phyloP scores from a whole-genome alignment of 2,797 vertebrate species.

The Arnoldichthys spilopterus region DNA sequence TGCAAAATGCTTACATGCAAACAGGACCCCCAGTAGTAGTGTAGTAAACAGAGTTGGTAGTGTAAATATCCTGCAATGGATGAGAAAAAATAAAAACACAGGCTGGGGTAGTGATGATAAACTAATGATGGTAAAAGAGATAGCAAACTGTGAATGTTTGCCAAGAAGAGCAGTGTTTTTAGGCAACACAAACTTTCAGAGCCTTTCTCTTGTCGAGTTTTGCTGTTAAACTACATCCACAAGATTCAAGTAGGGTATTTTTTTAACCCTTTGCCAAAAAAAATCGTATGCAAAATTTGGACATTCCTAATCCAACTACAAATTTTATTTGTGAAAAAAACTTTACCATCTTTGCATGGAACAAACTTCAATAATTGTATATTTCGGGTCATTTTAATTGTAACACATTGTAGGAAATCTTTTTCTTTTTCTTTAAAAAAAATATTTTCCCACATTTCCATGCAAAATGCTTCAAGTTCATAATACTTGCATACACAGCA shows the following conservation, averaged over 20 bases:
- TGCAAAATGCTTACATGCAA: conserved; percentile 67
- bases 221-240: background rate
- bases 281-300: no score
- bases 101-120: background rate
- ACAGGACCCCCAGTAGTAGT: conserved; percentile 47
- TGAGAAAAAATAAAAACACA: conserved; percentile 66
- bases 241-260: background rate
- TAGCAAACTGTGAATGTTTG: conserved; percentile 2
- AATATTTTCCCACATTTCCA: no score
- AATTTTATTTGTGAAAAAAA: no score
- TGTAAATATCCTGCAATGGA: conserved; percentile 68
- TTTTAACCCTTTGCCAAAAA: background rate
- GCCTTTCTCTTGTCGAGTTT: background rate
- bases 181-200: background rate
- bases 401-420: no score
- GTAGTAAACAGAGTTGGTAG: conserved; percentile 67
- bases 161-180: background rate
- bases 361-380: no score
- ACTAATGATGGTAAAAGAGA: conserved; percentile 21
- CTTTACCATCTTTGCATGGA: no score
- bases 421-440: no score
- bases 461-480: no score
- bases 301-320: no score
- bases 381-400: no score
- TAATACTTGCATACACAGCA: no score